Base-by-base conservation (phyloP, 2,797 vertebrate species). In the Hylomyscus alleni region DNA sequence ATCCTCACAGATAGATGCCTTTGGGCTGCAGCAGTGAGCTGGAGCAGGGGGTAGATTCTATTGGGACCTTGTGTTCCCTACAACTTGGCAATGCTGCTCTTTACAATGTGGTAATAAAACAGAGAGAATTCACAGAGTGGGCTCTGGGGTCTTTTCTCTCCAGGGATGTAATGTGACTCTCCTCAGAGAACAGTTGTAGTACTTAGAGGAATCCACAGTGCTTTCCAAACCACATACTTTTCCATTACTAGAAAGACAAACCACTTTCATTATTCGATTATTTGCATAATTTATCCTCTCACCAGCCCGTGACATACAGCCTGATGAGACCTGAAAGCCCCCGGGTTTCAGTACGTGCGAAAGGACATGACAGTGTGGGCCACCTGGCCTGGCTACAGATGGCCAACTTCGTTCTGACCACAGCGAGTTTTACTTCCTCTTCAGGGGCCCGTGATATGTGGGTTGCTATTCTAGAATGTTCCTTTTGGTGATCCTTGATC, bases 341-440 rank as follows among this genome's bases (percentile, higher is more conserved):
- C 26, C 0, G 17, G 11, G 69, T 75, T 15, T 2, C 14, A 60
- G 75, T 0, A 2, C 1, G 34, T n/a, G 81, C 72, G 95, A 88
- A 95, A 97, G 97, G 97, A 97, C 96, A 44, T n/a, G 83, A 44
- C 22, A 67, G 13, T 15, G 0, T 0, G 29, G 87, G 7, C 10
- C 87, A 78, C 89, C 89, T 92, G 92, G 6, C 58, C 62, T 31
- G 47, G 20, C 81, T 80, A 31, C 24, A 20, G 24, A 81, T 89
- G 19, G 52, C n/a, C 34, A 80, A 62, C 58, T 20, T 0, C 17
- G 19, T n/a, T 92, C 8, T 58, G 73, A 96, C 80, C 94, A 31
- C 94, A 52, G 44, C 17, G 60, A 88, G 81, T 76, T 90, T 40
- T 87, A 95, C 82, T 95, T 96, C 96, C 95, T 83, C 92, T 92